Evolutionary conservation across 2,113 vertebrate genomes (phyloP), one percentile per base, ranked within the genome.

Genomic region (Ictalurus punctatus): DNA sequence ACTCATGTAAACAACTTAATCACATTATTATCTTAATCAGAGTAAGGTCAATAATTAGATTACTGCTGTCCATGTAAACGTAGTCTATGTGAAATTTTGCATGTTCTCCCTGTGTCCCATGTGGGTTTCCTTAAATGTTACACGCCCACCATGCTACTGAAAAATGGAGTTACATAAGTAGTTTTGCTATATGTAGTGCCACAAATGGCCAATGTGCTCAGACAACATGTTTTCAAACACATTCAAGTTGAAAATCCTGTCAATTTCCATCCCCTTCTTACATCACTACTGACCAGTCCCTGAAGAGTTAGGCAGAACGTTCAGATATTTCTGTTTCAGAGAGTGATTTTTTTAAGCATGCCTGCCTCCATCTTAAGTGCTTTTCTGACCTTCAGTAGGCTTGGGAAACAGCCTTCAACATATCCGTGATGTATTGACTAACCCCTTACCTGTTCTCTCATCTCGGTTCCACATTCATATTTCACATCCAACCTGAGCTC

Each of bases 401-500:
- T 69, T 69, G 67, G 19, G n/a, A 52, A 88, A 89, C 21, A 78
- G 16, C 19, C 19, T 52, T 52, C 90, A 90, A 92, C 86, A 81
- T 27, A 89, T 74, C 81, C 83, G 89, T 88, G 87, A 93, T 91
- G 90, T 83, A 90, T 88, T 86, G 25, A 30, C 86, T 90, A 73
- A 92, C 91, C 90, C 86, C 58, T 93, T 87, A 92, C 91, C 92
- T 84, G 48, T 80, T 90, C 74, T 89, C 80, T 90, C 83, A 90
- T 34, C n/a, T 87, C 65, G 86, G 86, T 44, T 67, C 69, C 83
- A 7, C 52, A 84, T 92, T 86, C 85, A 91, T 92, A 91, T 91
- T 87, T 74, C 90, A 92, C 79, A 74, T 69, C 52, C 56, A 59
- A 56, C 58, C 25, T 87, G 78, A 56, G 78, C 19, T 63, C 9